Evolutionary conservation across 2,113 vertebrate species (phyloP), one percentile per base, ranked within the genome.

Genomic region (Myotis lucifugus): DNA sequence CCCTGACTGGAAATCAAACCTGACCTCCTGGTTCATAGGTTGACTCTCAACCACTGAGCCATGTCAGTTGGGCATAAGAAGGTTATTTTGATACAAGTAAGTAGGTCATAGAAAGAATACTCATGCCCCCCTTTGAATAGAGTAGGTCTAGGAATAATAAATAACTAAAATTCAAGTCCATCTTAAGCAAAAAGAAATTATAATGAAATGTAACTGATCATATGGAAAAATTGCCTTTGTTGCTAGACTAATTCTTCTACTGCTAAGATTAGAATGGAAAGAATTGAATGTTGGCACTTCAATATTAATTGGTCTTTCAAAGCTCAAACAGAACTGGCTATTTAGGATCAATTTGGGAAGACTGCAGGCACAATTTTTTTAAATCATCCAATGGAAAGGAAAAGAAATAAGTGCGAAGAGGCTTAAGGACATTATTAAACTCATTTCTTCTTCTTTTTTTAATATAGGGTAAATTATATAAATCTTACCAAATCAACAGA

Each of bases 361-460:
- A 70, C 37, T 88, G 29, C 25, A 56, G 40, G 64, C 78, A 76
- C 73, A 37, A 67, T 88, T 73, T 61, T 89, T 84, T 88, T 54
- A 27, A 93, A 88, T 85, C 70, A 46, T 78, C 42, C 42, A 21
- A 89, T 64, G 40, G 81, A 95, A 94, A 90, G 59, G 29, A 19
- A 19, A 50, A 54, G 34, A 74, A 72, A 79, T 40, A 52, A 92
- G 27, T 90, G 2, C 50, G 92, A 67, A 95, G 69, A 95, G 32
- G 59, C 90, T 95, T 95, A 72, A 83, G 73, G 69, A 95, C 37
- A 95, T 94, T 97, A 97, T 97, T 97, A 97, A 97, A 92, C 70
- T 77, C 88, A n/a, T 95, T 96, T 96, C 86, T 97, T 97, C 70
- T 94, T 90, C 25, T 82, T 88, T 86, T 94, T 96, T 93, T 52